Evolutionary conservation across 2,888 invertebrate species (phyloP).

Genomic region (Lycaena phlaeas): DNA sequence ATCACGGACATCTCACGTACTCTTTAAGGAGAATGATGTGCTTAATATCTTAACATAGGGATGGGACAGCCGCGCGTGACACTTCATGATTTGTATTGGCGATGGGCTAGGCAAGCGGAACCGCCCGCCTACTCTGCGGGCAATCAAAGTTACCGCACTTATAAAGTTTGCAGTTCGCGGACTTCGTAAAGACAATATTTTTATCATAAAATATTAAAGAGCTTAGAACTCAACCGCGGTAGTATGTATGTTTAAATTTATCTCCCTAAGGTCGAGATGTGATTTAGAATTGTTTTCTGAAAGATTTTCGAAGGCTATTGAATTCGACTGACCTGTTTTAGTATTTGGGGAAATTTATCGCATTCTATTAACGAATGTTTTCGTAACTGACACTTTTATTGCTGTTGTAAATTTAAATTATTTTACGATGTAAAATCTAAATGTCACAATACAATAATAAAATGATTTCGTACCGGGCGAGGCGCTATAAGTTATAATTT

Average conservation of each 20-base stretch:
- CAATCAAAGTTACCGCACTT: slow-evolving; percentile 27
- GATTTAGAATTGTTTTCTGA: slow-evolving; percentile 8
- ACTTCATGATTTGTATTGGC: slow-evolving; percentile 23
- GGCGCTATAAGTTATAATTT: slow-evolving; percentile 51
- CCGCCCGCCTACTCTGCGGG: slow-evolving; percentile 24
- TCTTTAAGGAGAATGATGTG: slow-evolving; percentile 24
- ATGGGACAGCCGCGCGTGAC: slow-evolving; percentile 22
- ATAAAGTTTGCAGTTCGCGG: slow-evolving; percentile 30
- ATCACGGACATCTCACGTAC: slow-evolving; percentile 23
- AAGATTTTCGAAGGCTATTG: slow-evolving; percentile 3
- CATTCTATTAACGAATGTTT: slow-evolving; percentile 12
- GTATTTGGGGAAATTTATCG: slow-evolving; percentile 8
- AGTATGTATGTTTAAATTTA: background rate
- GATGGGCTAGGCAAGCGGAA: slow-evolving; percentile 20
- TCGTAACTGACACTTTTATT: slow-evolving; percentile 48
- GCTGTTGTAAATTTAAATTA: slow-evolving; percentile 44
- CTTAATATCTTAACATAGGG: slow-evolving; percentile 27
- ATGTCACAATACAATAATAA: slow-evolving; percentile 61
- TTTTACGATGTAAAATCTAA: slow-evolving; percentile 22
- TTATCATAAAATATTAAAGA: slow-evolving; percentile 13
- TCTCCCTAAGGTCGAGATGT: slow-evolving; percentile 12
- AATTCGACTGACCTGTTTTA: slow-evolving; percentile 9
- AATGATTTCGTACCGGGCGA: slow-evolving; percentile 32
- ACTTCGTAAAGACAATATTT: slow-evolving; percentile 26
- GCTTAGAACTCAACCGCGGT: background rate